phyloP scores from a whole-genome alignment of 2,888 invertebrate species.

The Drosophila anceps region DNA sequence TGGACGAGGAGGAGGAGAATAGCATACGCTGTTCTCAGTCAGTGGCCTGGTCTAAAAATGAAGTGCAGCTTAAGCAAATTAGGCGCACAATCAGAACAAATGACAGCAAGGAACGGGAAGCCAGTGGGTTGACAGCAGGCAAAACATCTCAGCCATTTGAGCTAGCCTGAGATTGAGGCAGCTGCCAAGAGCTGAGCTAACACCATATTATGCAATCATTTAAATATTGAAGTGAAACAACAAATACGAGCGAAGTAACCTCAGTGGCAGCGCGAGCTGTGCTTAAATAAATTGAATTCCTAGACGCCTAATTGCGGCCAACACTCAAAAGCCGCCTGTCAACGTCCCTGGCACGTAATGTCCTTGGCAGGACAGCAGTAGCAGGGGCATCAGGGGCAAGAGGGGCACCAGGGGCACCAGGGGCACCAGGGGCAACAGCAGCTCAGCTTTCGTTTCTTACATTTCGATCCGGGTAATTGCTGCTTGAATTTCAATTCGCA shows the following conservation, averaged over 20 bases:
- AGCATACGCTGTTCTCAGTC: not conserved
- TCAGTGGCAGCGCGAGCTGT: slow-evolving; percentile 18
- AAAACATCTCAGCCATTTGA: slow-evolving; percentile 1
- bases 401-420: not conserved
- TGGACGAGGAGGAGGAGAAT: slow-evolving; percentile 26
- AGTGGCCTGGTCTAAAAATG: slow-evolving; percentile 53
- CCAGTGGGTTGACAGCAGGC: not conserved
- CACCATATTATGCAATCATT: slow-evolving; percentile 74
- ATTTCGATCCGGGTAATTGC: slow-evolving; percentile 75
- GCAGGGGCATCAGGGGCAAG: not conserved
- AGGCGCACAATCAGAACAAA: slow-evolving; percentile 67
- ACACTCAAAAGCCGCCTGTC: slow-evolving; percentile 66
- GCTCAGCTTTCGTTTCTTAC: slow-evolving; percentile 42
- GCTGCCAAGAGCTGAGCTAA: slow-evolving; percentile 27
- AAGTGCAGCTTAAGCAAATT: slow-evolving; percentile 81
- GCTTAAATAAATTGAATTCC: slow-evolving; percentile 76
- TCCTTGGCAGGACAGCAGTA: slow-evolving; percentile 52
- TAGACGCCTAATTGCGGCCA: slow-evolving; percentile 77
- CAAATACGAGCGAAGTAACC: slow-evolving; percentile 22
- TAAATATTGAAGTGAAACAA: slow-evolving; percentile 56
- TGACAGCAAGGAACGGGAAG: not conserved
- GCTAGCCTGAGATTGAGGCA: slow-evolving; percentile 33
- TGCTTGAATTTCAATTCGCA: slow-evolving; percentile 80
- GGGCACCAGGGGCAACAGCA: slow-evolving; percentile 2
- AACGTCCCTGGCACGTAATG: slow-evolving; percentile 61